phyloP scores from a whole-genome alignment of 2,113 vertebrate genomes.

The Callorhinus ursinus region DNA sequence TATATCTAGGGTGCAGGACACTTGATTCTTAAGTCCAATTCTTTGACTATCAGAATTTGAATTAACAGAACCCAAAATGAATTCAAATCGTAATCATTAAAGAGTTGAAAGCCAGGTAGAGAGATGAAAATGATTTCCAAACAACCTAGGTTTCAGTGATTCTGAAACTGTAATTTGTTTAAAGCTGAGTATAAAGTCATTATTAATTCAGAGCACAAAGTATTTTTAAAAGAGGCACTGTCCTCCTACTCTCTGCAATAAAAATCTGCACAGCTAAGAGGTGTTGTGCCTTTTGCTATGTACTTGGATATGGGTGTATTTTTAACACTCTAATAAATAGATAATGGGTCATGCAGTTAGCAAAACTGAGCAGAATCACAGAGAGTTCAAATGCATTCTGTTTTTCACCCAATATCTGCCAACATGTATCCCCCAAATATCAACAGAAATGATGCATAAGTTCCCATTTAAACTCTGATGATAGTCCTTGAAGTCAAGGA shows the following conservation, averaged over 20 bases:
- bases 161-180: slow-evolving; percentile 17
- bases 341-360: background rate
- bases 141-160: background rate
- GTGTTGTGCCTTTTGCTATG: background rate
- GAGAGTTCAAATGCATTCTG: background rate
- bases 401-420: background rate
- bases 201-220: slow-evolving; percentile 18
- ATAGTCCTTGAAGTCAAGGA: background rate
- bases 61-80: background rate
- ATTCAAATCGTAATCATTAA: background rate
- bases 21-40: background rate
- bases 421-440: background rate
- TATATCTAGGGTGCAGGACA: background rate
- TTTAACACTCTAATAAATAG: slow-evolving; percentile 48
- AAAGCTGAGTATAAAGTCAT: background rate
- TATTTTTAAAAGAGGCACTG: background rate
- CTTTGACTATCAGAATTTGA: slow-evolving; percentile 25
- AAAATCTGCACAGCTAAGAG: background rate
- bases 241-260: background rate
- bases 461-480: background rate
- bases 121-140: slow-evolving; percentile 2
- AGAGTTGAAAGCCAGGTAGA: background rate
- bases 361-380: background rate
- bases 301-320: background rate
- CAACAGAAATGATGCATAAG: background rate